Percentiles rank a stretch among this genome's conserved stretches.
Conservation (phyloP, 1,140 invertebrate species). For the Medauroidea extradentata region DNA sequence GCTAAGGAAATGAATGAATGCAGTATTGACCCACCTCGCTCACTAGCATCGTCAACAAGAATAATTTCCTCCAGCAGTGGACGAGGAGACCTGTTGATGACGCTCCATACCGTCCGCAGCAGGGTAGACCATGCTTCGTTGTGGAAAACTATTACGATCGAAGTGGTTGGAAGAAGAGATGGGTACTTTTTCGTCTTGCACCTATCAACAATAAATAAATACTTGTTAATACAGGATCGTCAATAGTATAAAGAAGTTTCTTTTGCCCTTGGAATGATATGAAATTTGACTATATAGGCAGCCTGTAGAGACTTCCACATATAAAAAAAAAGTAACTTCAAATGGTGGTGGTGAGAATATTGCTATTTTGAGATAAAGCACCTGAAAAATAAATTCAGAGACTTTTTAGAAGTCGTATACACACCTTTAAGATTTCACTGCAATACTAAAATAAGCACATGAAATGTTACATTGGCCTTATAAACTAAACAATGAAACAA, state of each 20-base stretch:
- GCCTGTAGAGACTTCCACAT: no score
- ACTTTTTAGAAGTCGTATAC: no score
- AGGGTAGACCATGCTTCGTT: constrained; percentile 98
- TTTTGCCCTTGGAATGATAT: not conserved
- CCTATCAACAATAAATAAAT: constrained; percentile 49
- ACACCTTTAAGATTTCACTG: no score
- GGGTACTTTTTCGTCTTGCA: constrained; percentile 76
- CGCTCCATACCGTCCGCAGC: constrained; percentile 92
- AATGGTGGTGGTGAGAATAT: no score
- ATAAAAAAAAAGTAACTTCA: no score
- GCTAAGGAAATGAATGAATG: no score
- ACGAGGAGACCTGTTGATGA: constrained; percentile 86
- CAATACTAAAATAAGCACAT: no score
- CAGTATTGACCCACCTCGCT: constrained; percentile 69
- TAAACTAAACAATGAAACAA: no score
- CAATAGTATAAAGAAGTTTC: not conserved
- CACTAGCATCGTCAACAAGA: constrained; percentile 93
- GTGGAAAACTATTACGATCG: constrained; percentile 95
- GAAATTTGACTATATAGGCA: no score
- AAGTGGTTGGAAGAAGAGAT: constrained; percentile 76
- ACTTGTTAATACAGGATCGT: constrained; percentile 25
- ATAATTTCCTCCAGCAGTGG: constrained; percentile 90
- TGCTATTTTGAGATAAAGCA: no score
- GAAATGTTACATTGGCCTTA: no score
- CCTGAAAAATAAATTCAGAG: no score